These are phyloP conservation scores for Uria aalge DNA, from an alignment of 2,113 vertebrate genomes.

Conservation along the genomic window DNA sequence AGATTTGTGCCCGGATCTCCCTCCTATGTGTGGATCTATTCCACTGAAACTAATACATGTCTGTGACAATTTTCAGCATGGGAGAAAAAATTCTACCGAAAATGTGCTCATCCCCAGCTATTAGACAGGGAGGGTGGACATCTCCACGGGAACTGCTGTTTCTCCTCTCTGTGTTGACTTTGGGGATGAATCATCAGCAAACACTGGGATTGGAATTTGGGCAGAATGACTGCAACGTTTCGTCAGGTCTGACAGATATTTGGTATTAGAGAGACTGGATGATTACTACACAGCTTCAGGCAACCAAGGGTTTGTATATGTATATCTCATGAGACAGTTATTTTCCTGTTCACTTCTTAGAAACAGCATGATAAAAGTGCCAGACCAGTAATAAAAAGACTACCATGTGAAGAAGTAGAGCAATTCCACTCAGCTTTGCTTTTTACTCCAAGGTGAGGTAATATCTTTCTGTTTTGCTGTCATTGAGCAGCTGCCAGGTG, in stretches of 20 bases:
- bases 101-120: background rate
- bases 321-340: background rate
- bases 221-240: background rate
- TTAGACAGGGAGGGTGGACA: background rate
- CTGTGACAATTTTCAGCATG: background rate
- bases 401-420: background rate
- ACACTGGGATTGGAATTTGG: background rate
- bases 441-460: background rate
- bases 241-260: background rate
- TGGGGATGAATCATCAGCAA: background rate
- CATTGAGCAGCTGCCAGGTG: background rate
- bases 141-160: background rate
- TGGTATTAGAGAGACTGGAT: background rate
- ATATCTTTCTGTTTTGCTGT: background rate
- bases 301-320: background rate
- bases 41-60: background rate
- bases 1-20: background rate
- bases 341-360: background rate
- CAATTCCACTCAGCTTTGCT: background rate
- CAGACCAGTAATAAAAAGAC: background rate
- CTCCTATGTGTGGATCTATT: background rate
- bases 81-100: background rate
- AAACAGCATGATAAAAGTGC: background rate
- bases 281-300: background rate
- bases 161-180: background rate